Evolutionary conservation across 2,888 invertebrate genomes (phyloP).

Genomic region (Neoitamus cyanurus): DNA sequence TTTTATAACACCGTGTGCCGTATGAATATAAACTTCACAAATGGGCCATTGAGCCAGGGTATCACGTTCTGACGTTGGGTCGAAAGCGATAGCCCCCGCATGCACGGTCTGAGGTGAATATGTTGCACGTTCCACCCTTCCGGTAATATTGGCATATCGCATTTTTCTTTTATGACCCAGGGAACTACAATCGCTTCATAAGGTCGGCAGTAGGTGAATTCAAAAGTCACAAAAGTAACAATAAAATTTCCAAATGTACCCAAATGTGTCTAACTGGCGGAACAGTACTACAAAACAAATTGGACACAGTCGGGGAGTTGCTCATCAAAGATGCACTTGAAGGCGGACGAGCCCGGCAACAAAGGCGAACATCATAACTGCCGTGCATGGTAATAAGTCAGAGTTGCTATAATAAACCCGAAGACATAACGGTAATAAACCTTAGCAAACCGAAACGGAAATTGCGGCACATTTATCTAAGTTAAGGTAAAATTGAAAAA

Average conservation of each 20-base stretch:
- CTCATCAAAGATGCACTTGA: constrained; percentile 10
- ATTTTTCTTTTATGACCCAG: neutral
- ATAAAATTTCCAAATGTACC: no score
- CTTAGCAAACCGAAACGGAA: constrained; percentile 46
- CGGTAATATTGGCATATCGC: neutral
- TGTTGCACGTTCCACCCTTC: neutral
- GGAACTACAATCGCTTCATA: neutral
- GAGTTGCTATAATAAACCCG: constrained; percentile 24
- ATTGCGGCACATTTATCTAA: constrained; percentile 48
- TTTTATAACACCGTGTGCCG: constrained; percentile 17
- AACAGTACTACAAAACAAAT: neutral
- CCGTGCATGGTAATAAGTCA: constrained; percentile 13
- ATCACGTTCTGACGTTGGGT: constrained; percentile 3
- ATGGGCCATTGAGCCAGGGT: neutral
- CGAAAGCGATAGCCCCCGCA: neutral
- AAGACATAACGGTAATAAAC: constrained; percentile 46
- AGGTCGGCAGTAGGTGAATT: neutral
- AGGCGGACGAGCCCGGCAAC: neutral
- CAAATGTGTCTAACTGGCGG: neutral
- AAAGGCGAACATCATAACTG: constrained; percentile 23
- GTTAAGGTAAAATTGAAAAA: constrained; percentile 49
- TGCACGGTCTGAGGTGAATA: neutral
- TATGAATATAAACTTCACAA: constrained; percentile 38
- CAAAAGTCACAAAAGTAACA: neutral
- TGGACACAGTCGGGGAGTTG: neutral